A percentile compares a stretch with the other conserved stretches of the same genome.
Conservation (phyloP, 2,888 invertebrate species). For the Siphlonurus alternatus region DNA sequence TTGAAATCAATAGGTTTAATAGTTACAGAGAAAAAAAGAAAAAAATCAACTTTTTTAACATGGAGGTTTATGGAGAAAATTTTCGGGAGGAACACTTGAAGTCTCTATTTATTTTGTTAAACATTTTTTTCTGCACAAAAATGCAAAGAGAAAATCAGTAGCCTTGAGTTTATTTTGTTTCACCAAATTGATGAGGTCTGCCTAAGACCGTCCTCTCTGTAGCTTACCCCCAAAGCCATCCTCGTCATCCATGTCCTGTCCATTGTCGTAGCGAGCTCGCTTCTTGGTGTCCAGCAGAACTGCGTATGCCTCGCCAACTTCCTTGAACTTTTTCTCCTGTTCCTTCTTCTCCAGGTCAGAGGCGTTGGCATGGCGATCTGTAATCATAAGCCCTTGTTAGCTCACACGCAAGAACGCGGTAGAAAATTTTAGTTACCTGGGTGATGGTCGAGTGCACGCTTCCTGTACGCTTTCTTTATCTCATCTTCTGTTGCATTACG, state of each 20-base stretch:
- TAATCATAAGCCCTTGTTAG: background rate
- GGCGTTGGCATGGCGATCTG: slow-evolving; percentile 83
- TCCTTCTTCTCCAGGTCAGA: slow-evolving; percentile 69
- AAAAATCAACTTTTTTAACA: no score
- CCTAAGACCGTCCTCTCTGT: no score
- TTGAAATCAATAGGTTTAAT: no score
- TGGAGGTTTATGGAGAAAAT: no score
- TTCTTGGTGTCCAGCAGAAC: slow-evolving; percentile 83
- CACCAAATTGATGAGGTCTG: no score
- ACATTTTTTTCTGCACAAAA: no score
- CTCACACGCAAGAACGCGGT: background rate
- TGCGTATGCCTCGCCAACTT: slow-evolving; percentile 90
- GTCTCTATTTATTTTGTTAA: no score
- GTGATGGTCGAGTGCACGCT: slow-evolving; percentile 76
- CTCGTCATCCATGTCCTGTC: slow-evolving; percentile 71
- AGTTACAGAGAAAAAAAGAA: no score
- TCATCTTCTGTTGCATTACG: slow-evolving; percentile 76
- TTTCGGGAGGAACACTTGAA: no score
- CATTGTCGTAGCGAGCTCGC: slow-evolving; percentile 76
- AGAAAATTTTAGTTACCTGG: slow-evolving; percentile 39
- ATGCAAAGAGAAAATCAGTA: no score
- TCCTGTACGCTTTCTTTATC: slow-evolving; percentile 87
- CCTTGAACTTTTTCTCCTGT: slow-evolving; percentile 88
- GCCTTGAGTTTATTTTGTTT: no score
- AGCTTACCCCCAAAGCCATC: slow-evolving; percentile 21